Evolutionary conservation across 1,140 invertebrate species (phyloP), one percentile per base, ranked within the genome.

Genomic region (Lutraria rhynchaena): DNA sequence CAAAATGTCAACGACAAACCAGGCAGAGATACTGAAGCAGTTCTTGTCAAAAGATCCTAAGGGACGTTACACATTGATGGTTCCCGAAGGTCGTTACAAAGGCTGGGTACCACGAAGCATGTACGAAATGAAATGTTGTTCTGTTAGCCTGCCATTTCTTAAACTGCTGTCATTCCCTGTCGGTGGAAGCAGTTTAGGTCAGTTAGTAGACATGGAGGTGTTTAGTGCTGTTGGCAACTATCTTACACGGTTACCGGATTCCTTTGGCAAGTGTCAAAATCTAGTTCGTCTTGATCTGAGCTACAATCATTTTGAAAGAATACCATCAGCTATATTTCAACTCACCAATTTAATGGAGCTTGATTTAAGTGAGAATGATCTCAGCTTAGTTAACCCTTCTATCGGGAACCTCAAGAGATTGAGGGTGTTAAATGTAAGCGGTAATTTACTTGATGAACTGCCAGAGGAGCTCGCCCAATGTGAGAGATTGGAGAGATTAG

Each of bases 161-260:
- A 87, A 85, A 35, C 78, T 91, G n/a, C 82, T 87, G 51, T 89
- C 87, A 44, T 91, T 91, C 63, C 90, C 90, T 17, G 88, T 89
- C 15, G 88, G 89, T 33, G 89, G 89, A 35, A 88, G 85, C 51
- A 81, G 86, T 19, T 73, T 91, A 0, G 90, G 88, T 0, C 80
- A 69, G 15, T 81, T 91, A n/a, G 85, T 84, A 3, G 69, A 74
- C 13, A 84, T 89, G 83, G 81, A 84, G 41, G 81, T 49, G 22
- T 91, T 91, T 60, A 78, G 86, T 71, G 89, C 88, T 22, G 83
- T 86, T 29, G 90, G 90, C 31, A 91, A 91, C 82, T 88, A 90
- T 65, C 76, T 91, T 0, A 71, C 81, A 11, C 63, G 75, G 9
- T 65, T 91, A 15, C 89, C 90, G 3, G 81, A 86, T 19, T 88